Base-by-base conservation (phyloP, 1,140 invertebrate species). In the Drosophila setifemur region DNA sequence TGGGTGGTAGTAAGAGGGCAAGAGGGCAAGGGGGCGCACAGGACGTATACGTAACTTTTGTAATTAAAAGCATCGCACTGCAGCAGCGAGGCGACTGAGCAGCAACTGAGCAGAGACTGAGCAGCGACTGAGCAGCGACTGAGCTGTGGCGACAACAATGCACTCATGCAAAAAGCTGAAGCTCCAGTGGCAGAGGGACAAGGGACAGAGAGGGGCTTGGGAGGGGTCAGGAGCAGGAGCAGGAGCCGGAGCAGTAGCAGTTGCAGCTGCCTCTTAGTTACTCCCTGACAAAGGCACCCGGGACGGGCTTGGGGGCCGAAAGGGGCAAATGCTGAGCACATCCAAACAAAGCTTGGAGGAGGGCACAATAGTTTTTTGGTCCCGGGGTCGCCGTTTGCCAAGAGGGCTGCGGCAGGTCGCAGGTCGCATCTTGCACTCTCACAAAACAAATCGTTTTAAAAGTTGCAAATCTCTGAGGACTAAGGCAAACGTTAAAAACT, bases 41-140 rank as follows among this genome's bases (percentile, higher is more conserved):
- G 74, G 63, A 74, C 78, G 79, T 83, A 83, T 85, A 83, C 79
- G 78, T 83, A 83, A 83, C 78, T 83, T 83, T 83, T 85, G 78
- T 83, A 83, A 83, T 83, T 83, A 83, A 83, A 83, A 83, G 73
- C 79, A 83, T 61, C 79, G 74, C 78, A 83, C 25, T 83, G 78
- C 79, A 57, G 73, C 50, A 25, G 48, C 73, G 31, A 48, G 14
- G 23, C 43, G 3, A 9, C 35, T 29, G 43, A 11, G 26, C 39
- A 19, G n/a, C 9, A 2, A 23, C 52, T 31, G 53, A 18, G 23
- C 43, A 25, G 21, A n/a, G 3, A 9, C 35, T 29, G 43, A 11
- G 26, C 39, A 19, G n/a, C 9, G 3, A 23, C 52, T 23, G 42
- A 53, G 35, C 45, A n/a, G 12, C 19, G 35, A 3, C 55, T 9